phyloP scores from a whole-genome alignment of 2,113 vertebrate species.

The Aleadryas rufinucha region DNA sequence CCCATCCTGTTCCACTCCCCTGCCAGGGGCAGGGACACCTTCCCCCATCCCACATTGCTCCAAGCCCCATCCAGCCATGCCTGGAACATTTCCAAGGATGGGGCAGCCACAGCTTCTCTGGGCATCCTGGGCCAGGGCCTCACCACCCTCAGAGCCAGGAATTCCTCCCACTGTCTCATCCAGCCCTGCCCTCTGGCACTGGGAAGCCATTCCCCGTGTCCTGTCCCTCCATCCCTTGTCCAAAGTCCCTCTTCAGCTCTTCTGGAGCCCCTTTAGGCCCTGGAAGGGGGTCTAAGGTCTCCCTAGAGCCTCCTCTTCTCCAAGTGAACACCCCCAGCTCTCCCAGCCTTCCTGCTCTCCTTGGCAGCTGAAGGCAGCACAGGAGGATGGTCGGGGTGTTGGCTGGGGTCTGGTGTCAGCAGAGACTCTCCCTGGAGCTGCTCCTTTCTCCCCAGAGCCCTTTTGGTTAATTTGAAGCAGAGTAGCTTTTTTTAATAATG shows the following conservation, averaged over 20 bases:
- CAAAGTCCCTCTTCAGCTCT: background rate
- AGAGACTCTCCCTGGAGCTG: background rate
- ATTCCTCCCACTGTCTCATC: background rate
- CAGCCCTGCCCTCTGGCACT: background rate
- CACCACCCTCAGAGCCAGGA: fast-evolving
- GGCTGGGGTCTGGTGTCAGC: background rate
- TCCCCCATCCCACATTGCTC: background rate
- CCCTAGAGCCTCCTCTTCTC: background rate
- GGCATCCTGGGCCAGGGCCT: background rate
- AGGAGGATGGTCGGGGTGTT: background rate
- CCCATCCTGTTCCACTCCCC: background rate
- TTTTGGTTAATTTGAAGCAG: background rate
- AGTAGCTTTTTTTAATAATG: background rate
- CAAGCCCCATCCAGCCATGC: fast-evolving
- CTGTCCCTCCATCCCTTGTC: background rate
- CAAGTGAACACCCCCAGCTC: background rate
- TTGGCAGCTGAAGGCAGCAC: background rate
- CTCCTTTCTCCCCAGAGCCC: background rate
- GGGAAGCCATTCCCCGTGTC: background rate
- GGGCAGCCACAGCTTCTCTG: background rate
- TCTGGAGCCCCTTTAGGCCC: background rate
- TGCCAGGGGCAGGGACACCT: background rate
- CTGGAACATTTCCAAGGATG: background rate
- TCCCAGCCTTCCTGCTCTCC: background rate
- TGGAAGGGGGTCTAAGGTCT: background rate